These are phyloP conservation scores for Leptopilina myrica DNA, from an alignment of 2,888 invertebrate species.

Conservation along the genomic window DNA sequence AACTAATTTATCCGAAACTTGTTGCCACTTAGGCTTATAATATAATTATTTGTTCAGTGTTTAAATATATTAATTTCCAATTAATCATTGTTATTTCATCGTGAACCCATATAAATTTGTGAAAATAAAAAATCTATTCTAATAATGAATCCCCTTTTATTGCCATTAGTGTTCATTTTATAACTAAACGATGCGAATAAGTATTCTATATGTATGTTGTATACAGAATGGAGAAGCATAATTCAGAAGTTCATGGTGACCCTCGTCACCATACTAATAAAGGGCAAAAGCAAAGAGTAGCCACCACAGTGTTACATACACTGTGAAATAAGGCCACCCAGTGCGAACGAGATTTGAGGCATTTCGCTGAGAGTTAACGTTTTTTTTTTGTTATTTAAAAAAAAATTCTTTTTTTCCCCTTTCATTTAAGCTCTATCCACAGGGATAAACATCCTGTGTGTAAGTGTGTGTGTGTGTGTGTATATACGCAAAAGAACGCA, in stretches of 20 bases:
- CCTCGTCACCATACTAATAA: conserved; percentile 18
- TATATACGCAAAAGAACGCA: conserved; percentile 46
- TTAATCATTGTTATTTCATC: no score
- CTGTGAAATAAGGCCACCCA: conserved; percentile 51
- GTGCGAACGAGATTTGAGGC: conserved; percentile 51
- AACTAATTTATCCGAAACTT: no score
- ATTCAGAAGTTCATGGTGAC: conserved; percentile 21
- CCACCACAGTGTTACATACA: neutral
- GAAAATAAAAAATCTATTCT: no score
- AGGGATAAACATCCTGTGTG: conserved; percentile 36
- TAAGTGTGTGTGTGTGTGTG: no score
- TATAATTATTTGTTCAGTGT: no score
- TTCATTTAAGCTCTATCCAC: neutral
- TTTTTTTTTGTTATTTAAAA: conserved; percentile 3
- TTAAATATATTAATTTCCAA: no score
- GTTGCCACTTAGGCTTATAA: no score
- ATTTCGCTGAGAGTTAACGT: conserved; percentile 23
- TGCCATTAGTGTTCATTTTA: no score
- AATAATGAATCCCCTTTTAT: no score
- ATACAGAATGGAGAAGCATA: neutral
- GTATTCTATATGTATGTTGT: neutral
- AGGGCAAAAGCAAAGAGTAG: neutral
- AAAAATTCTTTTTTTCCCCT: no score
- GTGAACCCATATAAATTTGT: no score
- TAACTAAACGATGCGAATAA: neutral